These are phyloP conservation scores for Calcarius lapponicus DNA, from an alignment of 2,797 vertebrate species.

Conservation along the genomic window DNA sequence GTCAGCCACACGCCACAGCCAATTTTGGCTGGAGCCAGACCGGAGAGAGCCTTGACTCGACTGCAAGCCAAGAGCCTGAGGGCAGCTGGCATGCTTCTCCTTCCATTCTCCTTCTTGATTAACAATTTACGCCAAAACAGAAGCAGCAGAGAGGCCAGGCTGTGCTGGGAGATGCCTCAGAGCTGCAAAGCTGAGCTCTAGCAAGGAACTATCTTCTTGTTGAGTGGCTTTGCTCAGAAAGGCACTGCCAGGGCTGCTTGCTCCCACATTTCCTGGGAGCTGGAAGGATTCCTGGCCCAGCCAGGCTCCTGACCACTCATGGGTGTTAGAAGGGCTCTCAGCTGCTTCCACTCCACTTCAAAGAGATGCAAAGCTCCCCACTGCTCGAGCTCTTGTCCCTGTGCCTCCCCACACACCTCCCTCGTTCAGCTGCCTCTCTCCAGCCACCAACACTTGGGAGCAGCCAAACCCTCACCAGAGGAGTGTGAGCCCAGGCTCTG, in stretches of 20 bases:
- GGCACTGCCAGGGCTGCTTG: background rate
- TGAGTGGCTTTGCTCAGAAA: background rate
- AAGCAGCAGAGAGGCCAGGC: background rate
- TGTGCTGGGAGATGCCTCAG: background rate
- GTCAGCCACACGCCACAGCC: background rate
- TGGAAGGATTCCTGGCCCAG: background rate
- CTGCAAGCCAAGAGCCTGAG: constrained; percentile 23
- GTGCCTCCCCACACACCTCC: background rate
- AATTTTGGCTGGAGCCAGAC: background rate
- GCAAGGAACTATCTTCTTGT: accelerated
- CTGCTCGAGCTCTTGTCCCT: background rate
- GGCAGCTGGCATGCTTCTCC: background rate
- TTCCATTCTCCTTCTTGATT: background rate
- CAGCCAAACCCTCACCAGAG: background rate
- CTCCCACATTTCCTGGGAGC: background rate
- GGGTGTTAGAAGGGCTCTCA: background rate
- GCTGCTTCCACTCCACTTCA: background rate
- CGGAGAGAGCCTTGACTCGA: background rate
- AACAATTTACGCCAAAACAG: constrained; percentile 8
- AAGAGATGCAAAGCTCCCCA: background rate
- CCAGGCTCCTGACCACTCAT: background rate
- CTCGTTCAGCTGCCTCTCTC: background rate
- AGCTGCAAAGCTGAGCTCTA: background rate
- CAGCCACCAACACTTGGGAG: background rate
- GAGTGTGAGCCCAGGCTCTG: background rate